Conservation (phyloP, 2,888 invertebrate species). For the Brenthis hecate region DNA sequence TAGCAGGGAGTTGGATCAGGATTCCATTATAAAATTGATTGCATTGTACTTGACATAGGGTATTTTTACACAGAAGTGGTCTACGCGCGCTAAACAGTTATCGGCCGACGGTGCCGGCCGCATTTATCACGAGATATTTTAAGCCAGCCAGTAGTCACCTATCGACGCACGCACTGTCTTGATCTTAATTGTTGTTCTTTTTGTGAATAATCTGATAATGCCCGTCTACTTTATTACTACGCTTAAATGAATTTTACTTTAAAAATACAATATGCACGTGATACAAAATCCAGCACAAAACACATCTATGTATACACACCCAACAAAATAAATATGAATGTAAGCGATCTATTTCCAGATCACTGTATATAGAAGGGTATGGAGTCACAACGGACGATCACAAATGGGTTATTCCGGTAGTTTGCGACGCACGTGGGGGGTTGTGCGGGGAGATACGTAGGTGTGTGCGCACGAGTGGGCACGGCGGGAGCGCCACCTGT, state of each 20-base stretch:
- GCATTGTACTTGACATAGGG: slow-evolving; percentile 4
- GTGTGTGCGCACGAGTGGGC: slow-evolving; percentile 17
- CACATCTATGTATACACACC: slow-evolving; percentile 26
- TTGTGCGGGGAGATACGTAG: slow-evolving; percentile 5
- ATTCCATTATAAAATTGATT: slow-evolving; percentile 7
- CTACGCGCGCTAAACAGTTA: slow-evolving; percentile 20
- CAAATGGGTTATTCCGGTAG: slow-evolving; percentile 11
- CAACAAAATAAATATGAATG: slow-evolving; percentile 10
- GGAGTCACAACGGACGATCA: slow-evolving; percentile 4
- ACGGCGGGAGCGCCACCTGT: slow-evolving; percentile 9
- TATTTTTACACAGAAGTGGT: slow-evolving; percentile 26
- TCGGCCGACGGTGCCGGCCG: slow-evolving; percentile 18
- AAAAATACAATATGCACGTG: not conserved
- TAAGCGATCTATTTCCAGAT: slow-evolving; percentile 26
- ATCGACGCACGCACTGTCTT: not conserved
- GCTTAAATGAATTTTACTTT: not conserved
- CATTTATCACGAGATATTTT: slow-evolving; percentile 29
- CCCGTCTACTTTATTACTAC: not conserved
- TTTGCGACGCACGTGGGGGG: slow-evolving; percentile 2
- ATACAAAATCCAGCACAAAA: not conserved
- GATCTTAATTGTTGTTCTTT: slow-evolving; percentile 5
- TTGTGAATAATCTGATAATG: not conserved
- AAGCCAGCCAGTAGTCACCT: slow-evolving; percentile 6
- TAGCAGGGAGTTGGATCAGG: too few species aligned
- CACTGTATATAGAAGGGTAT: not conserved